Percentiles rank a stretch among this genome's conserved stretches.
Evolutionary conservation across 1,140 invertebrate genomes (phyloP).

Genomic region (Bombyx mori): ASM3026992v2 NC_085111.1:9547001-9547500

Average conservation of each 20-base stretch:
- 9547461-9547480: no score
- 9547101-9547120: neutral
- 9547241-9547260: slow-evolving; percentile 26
- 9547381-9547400: no score
- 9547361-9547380: neutral
- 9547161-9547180: slow-evolving; percentile 35
- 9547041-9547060: neutral
- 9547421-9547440: no score
- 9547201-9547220: slow-evolving; percentile 64
- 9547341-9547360: neutral
- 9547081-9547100: neutral
- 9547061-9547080: neutral
- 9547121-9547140: slow-evolving; percentile 51
- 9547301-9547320: slow-evolving; percentile 1
- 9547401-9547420: no score
- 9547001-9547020: neutral
- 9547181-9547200: slow-evolving; percentile 62
- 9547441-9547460: no score
- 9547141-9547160: slow-evolving; percentile 43
- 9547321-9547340: neutral
- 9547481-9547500: no score
- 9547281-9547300: slow-evolving; percentile 26
- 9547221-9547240: slow-evolving; percentile 44
- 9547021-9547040: neutral
- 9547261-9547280: slow-evolving; percentile 63